Evolutionary conservation across 2,888 invertebrate species (phyloP).

Genomic region (Temnothorax rugatulus): DNA sequence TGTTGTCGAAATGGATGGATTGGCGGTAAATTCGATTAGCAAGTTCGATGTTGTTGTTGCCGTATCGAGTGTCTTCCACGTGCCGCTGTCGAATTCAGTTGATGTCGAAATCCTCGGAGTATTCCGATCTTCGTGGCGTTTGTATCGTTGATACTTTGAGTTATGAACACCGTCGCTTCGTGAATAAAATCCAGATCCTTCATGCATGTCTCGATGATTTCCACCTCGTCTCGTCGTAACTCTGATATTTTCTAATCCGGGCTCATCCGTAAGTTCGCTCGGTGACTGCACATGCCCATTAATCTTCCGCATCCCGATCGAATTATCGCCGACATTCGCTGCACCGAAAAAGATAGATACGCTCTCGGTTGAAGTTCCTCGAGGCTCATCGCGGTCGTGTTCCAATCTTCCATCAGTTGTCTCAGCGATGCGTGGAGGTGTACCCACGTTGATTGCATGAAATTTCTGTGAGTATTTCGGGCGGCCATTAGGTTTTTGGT

Average conservation of each 20-base stretch:
- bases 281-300: constrained; percentile 24
- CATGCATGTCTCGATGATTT: background rate
- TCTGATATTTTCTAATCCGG: constrained; percentile 10
- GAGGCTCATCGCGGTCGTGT: background rate
- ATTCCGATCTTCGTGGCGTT: constrained; percentile 19
- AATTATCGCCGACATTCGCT: constrained; percentile 23
- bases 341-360: constrained; percentile 41
- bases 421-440: background rate
- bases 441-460: background rate
- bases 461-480: constrained; percentile 23
- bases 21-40: background rate
- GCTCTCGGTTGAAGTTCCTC: background rate
- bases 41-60: constrained; percentile 49
- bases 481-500: background rate
- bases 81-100: constrained; percentile 7
- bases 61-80: background rate
- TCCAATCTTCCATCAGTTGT: background rate
- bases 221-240: background rate
- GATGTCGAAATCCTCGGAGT: background rate
- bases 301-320: constrained; percentile 8
- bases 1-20: background rate
- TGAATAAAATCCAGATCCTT: constrained; percentile 8
- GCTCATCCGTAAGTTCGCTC: background rate
- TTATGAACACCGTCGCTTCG: background rate
- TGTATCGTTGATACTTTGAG: constrained; percentile 38